Base-by-base conservation (phyloP, 1,140 invertebrate species). In the Pseudobourletiella spinata region DNA sequence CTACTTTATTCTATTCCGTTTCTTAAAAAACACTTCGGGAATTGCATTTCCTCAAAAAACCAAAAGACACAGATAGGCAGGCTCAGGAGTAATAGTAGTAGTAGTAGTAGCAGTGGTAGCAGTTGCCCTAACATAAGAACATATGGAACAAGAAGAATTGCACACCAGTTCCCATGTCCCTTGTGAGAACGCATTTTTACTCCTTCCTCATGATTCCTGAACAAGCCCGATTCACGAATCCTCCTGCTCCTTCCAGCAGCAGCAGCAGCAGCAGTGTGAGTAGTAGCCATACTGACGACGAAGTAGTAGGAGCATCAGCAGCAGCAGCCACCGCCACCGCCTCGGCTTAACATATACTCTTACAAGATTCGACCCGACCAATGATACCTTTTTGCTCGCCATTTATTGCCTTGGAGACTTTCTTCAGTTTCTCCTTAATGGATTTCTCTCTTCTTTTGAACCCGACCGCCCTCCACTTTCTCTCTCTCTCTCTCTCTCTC, bases 331-430 rank as follows among this genome's bases (percentile, higher is more conserved):
- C 11, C 44, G 11, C 6, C 44, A 48, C 22, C 32, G 32, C 8
- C 8, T 39, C 8, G n/a, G n/a, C 32, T 39, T 39, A 11, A 39
- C 32, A 39, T 39, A n/a, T n/a, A 39, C 8, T 39, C 8, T 8
- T n/a, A 39, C 32, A 39, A 51, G 42, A 65, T 54, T 50, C 50
- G 44, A 55, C 51, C 51, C 57, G 42, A 58, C 43, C 56, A 57
- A 26, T 51, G 25, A 58, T 59, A 48, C 57, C 42, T 44, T 57
- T 48, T 22, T 48, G 43, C 30, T 50, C 56, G 46, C 62, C 55
- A 64, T 64, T 64, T 64, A 64, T 64, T 64, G 57, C 63, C 43
- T 57, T 61, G 42, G 58, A 65, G 63, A 65, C 60, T 61, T 65
- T 61, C 58, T 52, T 35, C 35, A 22, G 42, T 59, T 65, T 55